These are phyloP conservation scores for Calliopum simillimum DNA, from an alignment of 2,888 invertebrate species.

Conservation along the genomic window DNA sequence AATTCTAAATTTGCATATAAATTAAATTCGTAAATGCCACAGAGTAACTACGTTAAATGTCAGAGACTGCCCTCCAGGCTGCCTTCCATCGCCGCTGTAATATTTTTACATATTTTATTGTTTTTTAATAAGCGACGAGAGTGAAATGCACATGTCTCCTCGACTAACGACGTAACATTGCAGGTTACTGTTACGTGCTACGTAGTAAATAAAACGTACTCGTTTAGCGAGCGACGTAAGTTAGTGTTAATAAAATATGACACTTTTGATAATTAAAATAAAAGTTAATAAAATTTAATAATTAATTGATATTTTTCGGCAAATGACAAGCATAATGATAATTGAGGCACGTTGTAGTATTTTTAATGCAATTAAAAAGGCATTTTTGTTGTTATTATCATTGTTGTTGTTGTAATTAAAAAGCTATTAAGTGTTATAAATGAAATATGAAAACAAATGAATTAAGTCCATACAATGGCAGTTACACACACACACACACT, in stretches of 20 bases:
- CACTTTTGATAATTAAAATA: conserved; percentile 21
- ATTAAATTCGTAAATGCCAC: background rate
- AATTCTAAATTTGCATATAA: background rate
- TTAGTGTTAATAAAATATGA: conserved; percentile 9
- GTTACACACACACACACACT: too few relatives aligned
- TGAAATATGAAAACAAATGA: background rate
- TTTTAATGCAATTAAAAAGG: conserved; percentile 20
- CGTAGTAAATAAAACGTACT: background rate
- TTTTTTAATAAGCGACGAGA: background rate
- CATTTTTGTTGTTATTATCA: background rate
- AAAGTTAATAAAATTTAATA: conserved; percentile 27
- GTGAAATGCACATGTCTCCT: background rate
- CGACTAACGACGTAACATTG: background rate
- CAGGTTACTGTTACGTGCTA: background rate
- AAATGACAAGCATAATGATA: conserved; percentile 20
- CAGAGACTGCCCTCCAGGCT: background rate
- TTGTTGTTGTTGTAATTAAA: conserved; percentile 9
- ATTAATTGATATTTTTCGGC: conserved; percentile 24
- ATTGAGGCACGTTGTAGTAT: conserved; percentile 18
- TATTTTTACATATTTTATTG: background rate
- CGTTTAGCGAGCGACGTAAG: background rate
- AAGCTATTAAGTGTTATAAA: conserved; percentile 20
- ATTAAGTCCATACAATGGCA: background rate
- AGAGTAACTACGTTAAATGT: background rate
- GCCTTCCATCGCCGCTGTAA: background rate